These are phyloP conservation scores for Gadus macrocephalus DNA, from an alignment of 2,113 vertebrate genomes.

Conservation along the genomic window DNA sequence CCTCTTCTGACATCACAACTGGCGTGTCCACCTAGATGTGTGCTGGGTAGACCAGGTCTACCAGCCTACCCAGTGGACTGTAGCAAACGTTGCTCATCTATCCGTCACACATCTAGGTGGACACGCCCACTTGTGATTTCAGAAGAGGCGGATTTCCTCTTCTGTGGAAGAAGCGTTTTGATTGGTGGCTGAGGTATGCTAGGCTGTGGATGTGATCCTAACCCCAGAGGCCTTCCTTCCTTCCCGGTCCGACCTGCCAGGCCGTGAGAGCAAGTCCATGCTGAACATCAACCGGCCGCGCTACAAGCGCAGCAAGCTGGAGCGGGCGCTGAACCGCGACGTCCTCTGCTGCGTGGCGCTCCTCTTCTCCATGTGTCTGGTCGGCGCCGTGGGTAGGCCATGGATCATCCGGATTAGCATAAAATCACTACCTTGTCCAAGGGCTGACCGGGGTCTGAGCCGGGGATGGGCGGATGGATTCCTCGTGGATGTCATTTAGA, in stretches of 20 bases:
- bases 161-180: no score
- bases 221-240: no score
- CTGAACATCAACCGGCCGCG: conserved; percentile 85
- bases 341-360: conserved; percentile 84
- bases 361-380: conserved; percentile 86
- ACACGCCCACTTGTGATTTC: no score
- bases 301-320: conserved; percentile 92
- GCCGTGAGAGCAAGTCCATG: conserved; percentile 94
- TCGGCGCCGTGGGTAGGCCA: conserved; percentile 81
- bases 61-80: no score
- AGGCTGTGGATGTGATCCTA: no score
- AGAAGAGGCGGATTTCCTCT: no score
- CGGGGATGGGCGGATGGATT: conserved; percentile 30
- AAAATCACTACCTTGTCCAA: conserved; percentile 25
- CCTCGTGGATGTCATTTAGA: conserved; percentile 18
- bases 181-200: no score
- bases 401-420: conserved; percentile 27
- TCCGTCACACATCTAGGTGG: no score
- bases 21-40: no score
- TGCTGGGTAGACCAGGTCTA: no score
- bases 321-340: conserved; percentile 82
- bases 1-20: no score
- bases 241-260: conserved; percentile 62
- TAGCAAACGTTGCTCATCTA: no score
- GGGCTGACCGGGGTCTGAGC: conserved; percentile 16